Evolutionary conservation across 2,888 invertebrate genomes (phyloP).

Genomic region (Poecilus cupreus): DNA sequence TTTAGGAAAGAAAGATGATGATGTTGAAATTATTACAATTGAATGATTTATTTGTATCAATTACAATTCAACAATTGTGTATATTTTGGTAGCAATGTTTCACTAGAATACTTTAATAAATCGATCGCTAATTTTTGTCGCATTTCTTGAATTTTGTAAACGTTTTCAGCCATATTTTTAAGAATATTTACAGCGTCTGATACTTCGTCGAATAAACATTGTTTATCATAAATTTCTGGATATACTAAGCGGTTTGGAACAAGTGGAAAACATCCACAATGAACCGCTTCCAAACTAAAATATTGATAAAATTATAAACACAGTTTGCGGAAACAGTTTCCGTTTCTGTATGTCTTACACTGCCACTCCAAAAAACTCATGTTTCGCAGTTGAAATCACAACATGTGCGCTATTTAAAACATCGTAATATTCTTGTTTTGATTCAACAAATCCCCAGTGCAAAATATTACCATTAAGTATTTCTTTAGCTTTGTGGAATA

Average conservation of each 20-base stretch:
- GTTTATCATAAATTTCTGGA: constrained; percentile 81
- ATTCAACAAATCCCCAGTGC: constrained; percentile 77
- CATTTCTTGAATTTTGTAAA: constrained; percentile 69
- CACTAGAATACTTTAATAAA: constrained; percentile 72
- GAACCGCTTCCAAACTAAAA: constrained; percentile 81
- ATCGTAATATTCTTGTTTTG: constrained; percentile 76
- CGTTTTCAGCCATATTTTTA: constrained; percentile 74
- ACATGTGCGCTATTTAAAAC: constrained; percentile 77
- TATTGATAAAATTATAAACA: constrained; percentile 57
- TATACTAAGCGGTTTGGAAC: constrained; percentile 82
- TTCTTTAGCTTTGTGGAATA: constrained; percentile 76
- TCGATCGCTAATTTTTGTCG: constrained; percentile 70
- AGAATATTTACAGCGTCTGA: constrained; percentile 77
- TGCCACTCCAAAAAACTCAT: constrained; percentile 86
- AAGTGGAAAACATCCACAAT: constrained; percentile 82
- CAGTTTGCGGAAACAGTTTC: no score
- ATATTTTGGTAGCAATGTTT: constrained; percentile 71
- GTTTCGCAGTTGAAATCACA: constrained; percentile 82
- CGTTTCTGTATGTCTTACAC: constrained; percentile 75
- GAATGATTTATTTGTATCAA: constrained; percentile 28
- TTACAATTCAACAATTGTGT: constrained; percentile 67
- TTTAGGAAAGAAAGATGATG: constrained; percentile 44
- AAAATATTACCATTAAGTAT: constrained; percentile 73
- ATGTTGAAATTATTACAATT: constrained; percentile 61
- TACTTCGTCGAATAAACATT: constrained; percentile 77